These are phyloP conservation scores for Ditula angustiorana DNA, from an alignment of 2,888 invertebrate genomes.

Conservation along the genomic window DNA sequence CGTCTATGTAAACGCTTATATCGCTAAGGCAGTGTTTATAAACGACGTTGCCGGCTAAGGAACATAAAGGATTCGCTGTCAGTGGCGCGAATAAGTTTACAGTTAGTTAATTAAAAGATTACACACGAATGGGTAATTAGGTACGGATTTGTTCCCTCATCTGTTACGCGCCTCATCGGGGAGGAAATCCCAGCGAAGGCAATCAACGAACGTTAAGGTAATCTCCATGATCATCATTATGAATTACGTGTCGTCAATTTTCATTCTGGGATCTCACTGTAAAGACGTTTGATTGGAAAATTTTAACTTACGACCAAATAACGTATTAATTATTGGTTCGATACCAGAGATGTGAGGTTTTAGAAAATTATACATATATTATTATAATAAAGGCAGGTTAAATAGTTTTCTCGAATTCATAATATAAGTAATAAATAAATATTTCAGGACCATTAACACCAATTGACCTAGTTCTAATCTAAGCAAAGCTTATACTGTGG, in stretches of 20 bases:
- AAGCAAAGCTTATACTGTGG: no score
- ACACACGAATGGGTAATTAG: slow-evolving; percentile 80
- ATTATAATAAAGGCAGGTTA: no score
- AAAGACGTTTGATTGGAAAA: not conserved
- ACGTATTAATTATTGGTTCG: no score
- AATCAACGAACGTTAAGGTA: slow-evolving; percentile 46
- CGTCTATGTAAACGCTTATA: slow-evolving; percentile 13
- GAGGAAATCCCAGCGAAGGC: slow-evolving; percentile 54
- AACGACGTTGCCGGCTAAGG: slow-evolving; percentile 42
- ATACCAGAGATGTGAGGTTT: no score
- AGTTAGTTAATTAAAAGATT: slow-evolving; percentile 81
- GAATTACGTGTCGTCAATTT: not conserved
- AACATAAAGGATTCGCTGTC: slow-evolving; percentile 57
- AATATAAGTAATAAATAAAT: no score
- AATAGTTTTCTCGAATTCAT: no score
- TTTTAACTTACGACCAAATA: no score
- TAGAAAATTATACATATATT: no score
- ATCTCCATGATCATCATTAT: slow-evolving; percentile 9
- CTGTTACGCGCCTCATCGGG: slow-evolving; percentile 62
- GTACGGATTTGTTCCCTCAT: slow-evolving; percentile 74
- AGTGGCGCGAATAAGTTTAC: slow-evolving; percentile 69
- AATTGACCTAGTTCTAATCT: no score
- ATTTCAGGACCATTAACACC: no score
- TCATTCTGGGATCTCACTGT: not conserved
- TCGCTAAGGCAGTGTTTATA: slow-evolving; percentile 13